Evolutionary conservation across 2,797 vertebrate genomes (phyloP).

Genomic region (Pteronotus mesoamericanus): DNA sequence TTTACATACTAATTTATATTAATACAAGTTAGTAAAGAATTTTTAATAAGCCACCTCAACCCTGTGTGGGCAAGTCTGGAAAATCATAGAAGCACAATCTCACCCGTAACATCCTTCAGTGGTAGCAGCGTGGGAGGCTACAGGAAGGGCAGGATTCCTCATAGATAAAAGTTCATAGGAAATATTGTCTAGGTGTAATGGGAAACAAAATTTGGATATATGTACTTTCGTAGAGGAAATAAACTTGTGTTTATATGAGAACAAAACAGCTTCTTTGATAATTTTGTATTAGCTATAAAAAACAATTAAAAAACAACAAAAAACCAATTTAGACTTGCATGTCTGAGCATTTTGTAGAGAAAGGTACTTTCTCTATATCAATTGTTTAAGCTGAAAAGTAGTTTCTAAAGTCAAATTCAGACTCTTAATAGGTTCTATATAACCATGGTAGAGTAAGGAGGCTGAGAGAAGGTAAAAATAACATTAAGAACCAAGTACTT

Average conservation of each 20-base stretch:
- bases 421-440: not conserved
- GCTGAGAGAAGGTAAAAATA: not conserved
- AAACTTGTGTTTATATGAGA: not conserved
- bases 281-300: not conserved
- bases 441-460: not conserved
- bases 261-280: not conserved
- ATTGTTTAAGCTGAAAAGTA: not conserved
- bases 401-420: not conserved
- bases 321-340: not conserved
- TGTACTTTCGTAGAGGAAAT: not conserved
- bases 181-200: not conserved
- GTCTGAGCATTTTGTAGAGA: not conserved
- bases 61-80: constrained; percentile 15
- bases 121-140: not conserved
- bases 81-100: not conserved
- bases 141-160: constrained; percentile 10
- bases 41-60: constrained; percentile 74
- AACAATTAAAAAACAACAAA: not conserved
- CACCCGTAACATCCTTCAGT: not conserved
- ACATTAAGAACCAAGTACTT: not conserved
- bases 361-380: not conserved
- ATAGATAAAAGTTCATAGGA: not conserved
- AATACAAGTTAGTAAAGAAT: constrained; percentile 77
- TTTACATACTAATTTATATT: constrained; percentile 81
- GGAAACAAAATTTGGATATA: constrained; percentile 30